Percentiles rank a stretch among this genome's conserved stretches.
Conservation (phyloP, 2,113 vertebrate genomes). For the Heptranchias perlo region DNA sequence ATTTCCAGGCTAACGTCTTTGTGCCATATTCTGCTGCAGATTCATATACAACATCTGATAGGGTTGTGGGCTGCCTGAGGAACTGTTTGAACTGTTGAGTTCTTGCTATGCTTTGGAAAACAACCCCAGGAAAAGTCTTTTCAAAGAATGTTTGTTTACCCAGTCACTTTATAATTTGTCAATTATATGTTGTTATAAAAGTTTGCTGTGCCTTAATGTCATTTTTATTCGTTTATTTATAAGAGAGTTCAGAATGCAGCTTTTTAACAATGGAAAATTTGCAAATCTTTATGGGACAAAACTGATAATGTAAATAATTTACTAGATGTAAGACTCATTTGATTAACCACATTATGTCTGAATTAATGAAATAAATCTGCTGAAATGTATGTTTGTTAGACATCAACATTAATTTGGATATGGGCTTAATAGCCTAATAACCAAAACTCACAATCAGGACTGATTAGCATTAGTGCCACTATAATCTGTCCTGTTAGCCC, state of each 20-base stretch:
- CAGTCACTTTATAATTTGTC: background rate
- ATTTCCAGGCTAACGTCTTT: background rate
- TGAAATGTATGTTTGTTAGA: constrained; percentile 34
- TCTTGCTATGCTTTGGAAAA: background rate
- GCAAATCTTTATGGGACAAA: background rate
- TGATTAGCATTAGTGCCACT: constrained; percentile 37
- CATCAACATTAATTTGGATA: constrained; percentile 36
- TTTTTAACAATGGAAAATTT: background rate
- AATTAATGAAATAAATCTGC: constrained; percentile 35
- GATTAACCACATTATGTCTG: constrained; percentile 33
- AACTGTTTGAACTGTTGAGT: background rate
- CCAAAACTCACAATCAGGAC: constrained; percentile 33
- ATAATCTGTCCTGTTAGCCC: constrained; percentile 10
- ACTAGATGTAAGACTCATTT: background rate
- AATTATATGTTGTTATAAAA: background rate
- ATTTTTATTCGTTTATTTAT: background rate
- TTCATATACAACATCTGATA: background rate
- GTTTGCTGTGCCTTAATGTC: background rate
- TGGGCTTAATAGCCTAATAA: constrained; percentile 36
- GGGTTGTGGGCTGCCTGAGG: background rate
- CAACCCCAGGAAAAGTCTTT: background rate
- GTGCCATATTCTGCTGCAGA: background rate
- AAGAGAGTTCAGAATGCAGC: background rate
- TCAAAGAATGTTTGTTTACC: background rate
- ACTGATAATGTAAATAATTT: constrained; percentile 13